phyloP scores from a whole-genome alignment of 30 jellyfish, hydroid and myxozoan genomes.

The Haliclystus octoradiatus region DNA sequence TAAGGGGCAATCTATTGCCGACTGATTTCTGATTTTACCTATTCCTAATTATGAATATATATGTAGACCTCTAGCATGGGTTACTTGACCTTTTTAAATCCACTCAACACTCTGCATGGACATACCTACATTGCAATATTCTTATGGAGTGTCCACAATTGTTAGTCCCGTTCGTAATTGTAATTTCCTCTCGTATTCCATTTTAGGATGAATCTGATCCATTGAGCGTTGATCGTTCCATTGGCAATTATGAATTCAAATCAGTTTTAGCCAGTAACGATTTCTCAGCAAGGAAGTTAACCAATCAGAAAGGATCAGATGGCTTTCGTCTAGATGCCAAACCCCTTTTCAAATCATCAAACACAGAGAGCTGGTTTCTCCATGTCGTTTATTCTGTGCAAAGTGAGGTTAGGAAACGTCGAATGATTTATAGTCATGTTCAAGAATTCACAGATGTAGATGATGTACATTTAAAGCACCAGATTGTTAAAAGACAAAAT shows the following conservation, averaged over 20 bases:
- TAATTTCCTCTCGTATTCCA: too few relatives aligned
- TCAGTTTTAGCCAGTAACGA: constrained; percentile 63
- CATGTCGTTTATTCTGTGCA: constrained; percentile 83
- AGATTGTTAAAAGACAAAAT: background rate
- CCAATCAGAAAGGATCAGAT: constrained; percentile 75
- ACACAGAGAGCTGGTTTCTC: constrained; percentile 65
- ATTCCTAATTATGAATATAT: too few relatives aligned
- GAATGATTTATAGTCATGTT: constrained; percentile 44
- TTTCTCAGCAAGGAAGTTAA: constrained; percentile 24
- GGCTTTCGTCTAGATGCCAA: constrained; percentile 80
- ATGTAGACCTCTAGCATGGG: too few relatives aligned
- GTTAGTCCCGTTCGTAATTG: too few relatives aligned
- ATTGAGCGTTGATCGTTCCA: constrained; percentile 18
- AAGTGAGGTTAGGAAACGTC: constrained; percentile 60
- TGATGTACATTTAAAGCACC: constrained; percentile 5
- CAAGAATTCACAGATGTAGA: constrained; percentile 9
- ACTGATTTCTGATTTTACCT: too few relatives aligned
- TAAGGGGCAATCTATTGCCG: too few relatives aligned
- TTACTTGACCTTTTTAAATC: too few relatives aligned
- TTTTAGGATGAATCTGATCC: constrained; percentile 86
- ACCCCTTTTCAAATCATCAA: constrained; percentile 76
- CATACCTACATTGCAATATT: too few relatives aligned
- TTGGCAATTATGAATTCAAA: constrained; percentile 58
- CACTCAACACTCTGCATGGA: too few relatives aligned
- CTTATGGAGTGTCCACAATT: too few relatives aligned